These are phyloP conservation scores for Agrochola circellaris DNA, from an alignment of 2,888 invertebrate genomes.

Conservation along the genomic window DNA sequence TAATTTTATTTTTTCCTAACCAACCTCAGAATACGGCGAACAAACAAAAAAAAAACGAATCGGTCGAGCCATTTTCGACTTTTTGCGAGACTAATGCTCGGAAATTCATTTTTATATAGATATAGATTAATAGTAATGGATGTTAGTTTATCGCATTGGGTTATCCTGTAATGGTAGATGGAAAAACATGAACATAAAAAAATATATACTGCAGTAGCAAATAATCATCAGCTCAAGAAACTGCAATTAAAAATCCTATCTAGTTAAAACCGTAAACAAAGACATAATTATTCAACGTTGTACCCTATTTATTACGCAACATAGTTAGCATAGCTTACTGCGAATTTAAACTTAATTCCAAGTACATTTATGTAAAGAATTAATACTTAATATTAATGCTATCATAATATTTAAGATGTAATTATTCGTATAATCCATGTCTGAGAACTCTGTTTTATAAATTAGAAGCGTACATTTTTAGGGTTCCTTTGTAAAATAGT, in stretches of 20 bases:
- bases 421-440: constrained; percentile 47
- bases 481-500: constrained; percentile 1
- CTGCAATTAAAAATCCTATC: background rate
- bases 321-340: constrained; percentile 50
- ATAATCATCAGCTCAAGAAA: background rate
- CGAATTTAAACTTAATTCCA: constrained; percentile 52
- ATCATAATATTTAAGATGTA: constrained; percentile 37
- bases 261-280: constrained; percentile 24
- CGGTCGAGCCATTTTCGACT: no score
- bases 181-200: no score
- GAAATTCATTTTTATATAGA: no score
- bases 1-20: no score
- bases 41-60: no score
- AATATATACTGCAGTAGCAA: background rate
- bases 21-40: no score
- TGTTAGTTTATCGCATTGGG: no score
- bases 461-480: constrained; percentile 15
- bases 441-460: constrained; percentile 36
- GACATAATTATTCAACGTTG: constrained; percentile 27
- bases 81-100: no score
- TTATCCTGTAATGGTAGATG: no score
- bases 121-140: no score
- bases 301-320: constrained; percentile 41
- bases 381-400: constrained; percentile 23
- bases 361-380: constrained; percentile 31